Evolutionary conservation across 1,140 invertebrate genomes (phyloP), one percentile per base, ranked within the genome.

Genomic region (Caerostris extrusa): DNA sequence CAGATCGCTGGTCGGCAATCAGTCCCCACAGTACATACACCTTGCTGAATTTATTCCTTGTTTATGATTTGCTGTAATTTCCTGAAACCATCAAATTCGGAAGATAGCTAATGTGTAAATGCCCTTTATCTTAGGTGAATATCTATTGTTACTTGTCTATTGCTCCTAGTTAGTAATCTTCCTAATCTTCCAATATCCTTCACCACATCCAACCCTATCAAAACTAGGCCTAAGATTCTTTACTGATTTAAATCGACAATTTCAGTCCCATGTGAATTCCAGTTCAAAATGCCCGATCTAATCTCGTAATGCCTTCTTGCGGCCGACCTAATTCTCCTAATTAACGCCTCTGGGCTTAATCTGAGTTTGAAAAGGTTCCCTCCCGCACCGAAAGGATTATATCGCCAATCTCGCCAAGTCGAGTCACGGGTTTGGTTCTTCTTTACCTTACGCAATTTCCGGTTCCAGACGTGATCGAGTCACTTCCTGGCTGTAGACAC

Each of bases 271-370:
- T 5, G 61, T 67, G 17, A n/a, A 67, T 55, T 82, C 77, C 6
- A 82, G 14, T 50, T 53, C 77, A 6, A 50, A 82, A 53, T 12
- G n/a, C 34, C 10, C 19, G 77, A 55, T 50, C 77, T 82, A 82
- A 82, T 82, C 77, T 82, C 8, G 34, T 82, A 82, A 82, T 82
- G n/a, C 77, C 77, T 82, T 82, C 77, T 82, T 82, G 77, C 6
- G 77, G 77, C 77, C 12, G 34, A 82, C 77, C 77, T 82, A 53
- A 82, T 82, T 82, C 77, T 55, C 17, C 53, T 82, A 82, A 82
- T 82, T 82, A 50, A 82, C 77, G 77, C 77, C 53, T 34, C 7
- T 34, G 17, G 77, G 50, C 17, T 82, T 82, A 82, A 82, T 82
- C 77, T 50, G 50, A 82, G 77, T 82, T 82, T 82, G 77, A 82